Conservation (phyloP, 1,140 invertebrate genomes). For the Drosophila sturtevanti region DNA sequence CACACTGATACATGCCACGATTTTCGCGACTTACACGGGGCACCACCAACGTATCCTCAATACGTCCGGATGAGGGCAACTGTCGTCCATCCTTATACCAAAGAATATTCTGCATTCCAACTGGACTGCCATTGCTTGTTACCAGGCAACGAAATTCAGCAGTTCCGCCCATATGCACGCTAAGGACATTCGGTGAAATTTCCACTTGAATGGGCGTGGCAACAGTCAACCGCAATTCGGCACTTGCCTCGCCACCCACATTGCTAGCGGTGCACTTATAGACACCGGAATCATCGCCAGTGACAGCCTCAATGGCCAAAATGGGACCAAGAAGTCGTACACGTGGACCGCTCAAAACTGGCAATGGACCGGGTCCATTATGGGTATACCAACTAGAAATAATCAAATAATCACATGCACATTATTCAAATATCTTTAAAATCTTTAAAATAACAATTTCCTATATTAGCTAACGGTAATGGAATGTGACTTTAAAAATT, state of each 20-base stretch:
- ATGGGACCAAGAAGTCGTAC: constrained; percentile 87
- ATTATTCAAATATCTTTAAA: too few relatives aligned
- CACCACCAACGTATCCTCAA: constrained; percentile 86
- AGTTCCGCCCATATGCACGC: constrained; percentile 90
- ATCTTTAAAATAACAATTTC: too few relatives aligned
- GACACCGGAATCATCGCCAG: constrained; percentile 87
- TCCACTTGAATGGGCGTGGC: constrained; percentile 88
- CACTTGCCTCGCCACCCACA: constrained; percentile 87
- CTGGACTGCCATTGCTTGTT: constrained; percentile 83
- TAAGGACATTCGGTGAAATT: constrained; percentile 87
- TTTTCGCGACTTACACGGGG: constrained; percentile 89
- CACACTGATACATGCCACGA: constrained; percentile 93
- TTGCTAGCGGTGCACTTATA: constrained; percentile 89
- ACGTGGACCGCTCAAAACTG: constrained; percentile 86
- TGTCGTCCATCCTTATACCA: constrained; percentile 91
- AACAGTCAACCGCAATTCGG: constrained; percentile 87
- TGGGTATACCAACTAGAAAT: constrained; percentile 87
- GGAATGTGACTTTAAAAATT: too few relatives aligned
- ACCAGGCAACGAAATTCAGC: constrained; percentile 90
- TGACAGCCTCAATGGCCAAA: constrained; percentile 88
- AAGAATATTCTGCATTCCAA: constrained; percentile 82
- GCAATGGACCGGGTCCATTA: constrained; percentile 86
- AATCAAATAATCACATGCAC: neutral
- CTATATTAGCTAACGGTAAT: too few relatives aligned
- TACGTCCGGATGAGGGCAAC: constrained; percentile 86